Evolutionary conservation across 2,113 vertebrate species (phyloP).

Genomic region (Rhipidura dahli): DNA sequence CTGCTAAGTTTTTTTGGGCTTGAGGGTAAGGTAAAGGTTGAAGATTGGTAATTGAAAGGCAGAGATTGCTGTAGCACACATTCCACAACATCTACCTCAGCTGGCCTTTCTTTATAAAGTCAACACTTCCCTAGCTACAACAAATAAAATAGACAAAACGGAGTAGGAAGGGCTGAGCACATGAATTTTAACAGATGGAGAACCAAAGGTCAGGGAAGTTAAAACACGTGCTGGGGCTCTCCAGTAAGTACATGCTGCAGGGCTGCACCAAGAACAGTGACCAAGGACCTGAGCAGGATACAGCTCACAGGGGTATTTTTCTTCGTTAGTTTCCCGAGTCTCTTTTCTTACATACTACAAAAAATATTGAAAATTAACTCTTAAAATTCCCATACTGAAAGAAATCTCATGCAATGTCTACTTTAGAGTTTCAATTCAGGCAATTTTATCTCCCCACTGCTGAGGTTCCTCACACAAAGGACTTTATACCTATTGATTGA

Average conservation of each 20-base stretch:
- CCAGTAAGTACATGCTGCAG: neutral
- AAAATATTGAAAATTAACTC: neutral
- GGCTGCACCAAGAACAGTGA: neutral
- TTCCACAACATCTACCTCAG: neutral
- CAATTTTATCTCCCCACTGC: neutral
- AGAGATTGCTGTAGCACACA: neutral
- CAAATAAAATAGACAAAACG: neutral
- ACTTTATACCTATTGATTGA: neutral
- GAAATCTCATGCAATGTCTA: neutral
- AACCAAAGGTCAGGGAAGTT: neutral
- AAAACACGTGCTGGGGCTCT: neutral
- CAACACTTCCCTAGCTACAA: neutral
- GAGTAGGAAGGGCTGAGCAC: neutral
- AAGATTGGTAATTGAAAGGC: neutral
- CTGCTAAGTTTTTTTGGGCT: neutral
- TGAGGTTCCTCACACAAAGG: neutral
- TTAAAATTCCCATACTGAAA: neutral
- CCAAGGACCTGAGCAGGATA: neutral
- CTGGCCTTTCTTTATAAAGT: neutral
- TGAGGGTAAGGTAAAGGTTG: neutral
- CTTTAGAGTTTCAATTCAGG: neutral
- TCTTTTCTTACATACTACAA: neutral
- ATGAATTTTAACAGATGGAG: neutral
- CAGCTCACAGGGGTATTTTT: neutral
- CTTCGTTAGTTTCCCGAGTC: neutral